Evolutionary conservation across 2,888 invertebrate genomes (phyloP).

Genomic region (Eupithecia tripunctaria): DNA sequence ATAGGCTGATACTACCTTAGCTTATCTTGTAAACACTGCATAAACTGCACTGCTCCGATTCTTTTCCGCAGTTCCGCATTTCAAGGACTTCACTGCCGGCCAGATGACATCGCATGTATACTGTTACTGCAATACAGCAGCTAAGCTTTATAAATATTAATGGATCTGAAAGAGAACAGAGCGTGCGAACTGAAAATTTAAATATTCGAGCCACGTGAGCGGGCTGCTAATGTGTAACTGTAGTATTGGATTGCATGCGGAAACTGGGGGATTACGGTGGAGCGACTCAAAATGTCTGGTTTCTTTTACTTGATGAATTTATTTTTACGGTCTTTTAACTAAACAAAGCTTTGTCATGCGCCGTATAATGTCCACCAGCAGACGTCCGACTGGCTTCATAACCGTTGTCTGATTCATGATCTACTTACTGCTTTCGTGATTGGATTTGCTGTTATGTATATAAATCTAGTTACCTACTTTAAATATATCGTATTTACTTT

Average conservation of each 20-base stretch:
- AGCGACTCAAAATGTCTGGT: not conserved
- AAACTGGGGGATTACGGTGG: conserved; percentile 2
- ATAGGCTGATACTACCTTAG: not conserved
- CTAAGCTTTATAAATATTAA: conserved; percentile 72
- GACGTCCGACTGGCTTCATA: too few species aligned
- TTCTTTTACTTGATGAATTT: not conserved
- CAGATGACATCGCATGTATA: conserved; percentile 38
- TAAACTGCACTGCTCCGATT: not conserved
- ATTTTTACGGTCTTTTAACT: not conserved
- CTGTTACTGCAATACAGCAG: conserved; percentile 50
- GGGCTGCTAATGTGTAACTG: conserved; percentile 48
- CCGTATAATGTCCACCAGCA: too few species aligned
- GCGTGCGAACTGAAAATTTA: conserved; percentile 82
- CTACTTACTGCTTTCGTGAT: too few species aligned
- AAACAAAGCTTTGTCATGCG: not conserved
- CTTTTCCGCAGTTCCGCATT: conserved; percentile 26
- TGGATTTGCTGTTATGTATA: too few species aligned
- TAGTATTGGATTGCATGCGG: conserved; percentile 3
- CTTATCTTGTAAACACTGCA: not conserved
- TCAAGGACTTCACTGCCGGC: conserved; percentile 33
- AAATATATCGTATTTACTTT: too few species aligned
- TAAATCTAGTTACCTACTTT: too few species aligned
- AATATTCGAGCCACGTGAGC: conserved; percentile 74
- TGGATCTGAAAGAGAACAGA: conserved; percentile 69
- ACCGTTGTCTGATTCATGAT: too few species aligned